These are phyloP conservation scores for Trypoxylus dichotomus DNA, from an alignment of 1,140 invertebrate species.

Conservation along the genomic window DNA sequence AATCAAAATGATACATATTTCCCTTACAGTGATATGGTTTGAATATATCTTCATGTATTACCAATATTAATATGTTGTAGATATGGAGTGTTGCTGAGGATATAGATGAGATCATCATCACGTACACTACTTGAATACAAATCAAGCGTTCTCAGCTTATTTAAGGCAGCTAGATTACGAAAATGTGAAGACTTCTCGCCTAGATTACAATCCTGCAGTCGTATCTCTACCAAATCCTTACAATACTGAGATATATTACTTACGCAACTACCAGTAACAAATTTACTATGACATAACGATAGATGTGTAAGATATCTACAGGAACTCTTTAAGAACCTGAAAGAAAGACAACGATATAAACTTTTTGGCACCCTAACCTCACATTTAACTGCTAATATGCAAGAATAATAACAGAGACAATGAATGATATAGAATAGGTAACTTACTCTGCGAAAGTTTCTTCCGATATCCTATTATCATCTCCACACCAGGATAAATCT, in stretches of 20 bases:
- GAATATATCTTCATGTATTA: slow-evolving; percentile 40
- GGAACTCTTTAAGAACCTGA: slow-evolving; percentile 68
- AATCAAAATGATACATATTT: not conserved
- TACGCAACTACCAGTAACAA: slow-evolving; percentile 27
- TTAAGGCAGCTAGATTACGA: slow-evolving; percentile 60
- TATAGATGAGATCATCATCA: slow-evolving; percentile 63
- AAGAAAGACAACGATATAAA: not conserved
- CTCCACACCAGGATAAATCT: slow-evolving; percentile 88
- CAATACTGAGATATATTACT: not conserved
- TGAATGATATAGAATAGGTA: no score
- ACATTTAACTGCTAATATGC: no score
- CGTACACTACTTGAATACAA: slow-evolving; percentile 74
- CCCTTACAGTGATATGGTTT: not conserved
- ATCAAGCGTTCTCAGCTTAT: slow-evolving; percentile 72
- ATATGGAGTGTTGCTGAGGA: slow-evolving; percentile 66
- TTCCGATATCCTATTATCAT: slow-evolving; percentile 63
- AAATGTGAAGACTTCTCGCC: slow-evolving; percentile 59
- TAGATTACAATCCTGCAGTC: slow-evolving; percentile 63
- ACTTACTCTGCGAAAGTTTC: slow-evolving; percentile 40
- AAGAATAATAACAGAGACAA: no score
- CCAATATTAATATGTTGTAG: slow-evolving; percentile 75
- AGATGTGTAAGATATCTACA: slow-evolving; percentile 55
- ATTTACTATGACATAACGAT: slow-evolving; percentile 45
- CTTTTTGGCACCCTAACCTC: no score
- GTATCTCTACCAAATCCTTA: slow-evolving; percentile 59